Base-by-base conservation (phyloP, 2,113 vertebrate species). In the Podilymbus podiceps region DNA sequence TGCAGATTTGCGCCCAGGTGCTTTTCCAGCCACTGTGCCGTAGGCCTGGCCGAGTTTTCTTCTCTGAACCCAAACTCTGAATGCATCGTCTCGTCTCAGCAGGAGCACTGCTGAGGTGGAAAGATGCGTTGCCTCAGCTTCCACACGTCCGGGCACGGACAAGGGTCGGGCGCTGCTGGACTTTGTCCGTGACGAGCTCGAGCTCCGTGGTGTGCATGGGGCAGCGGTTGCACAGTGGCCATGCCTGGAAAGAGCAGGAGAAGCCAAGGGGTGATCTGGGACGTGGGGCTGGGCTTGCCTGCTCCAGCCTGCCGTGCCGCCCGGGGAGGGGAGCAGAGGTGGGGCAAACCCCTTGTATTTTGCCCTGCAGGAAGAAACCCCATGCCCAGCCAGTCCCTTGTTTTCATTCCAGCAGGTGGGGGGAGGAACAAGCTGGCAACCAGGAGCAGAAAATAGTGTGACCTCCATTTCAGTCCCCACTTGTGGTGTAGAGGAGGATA, bases 121-220 rank as follows among this genome's bases (percentile, higher is more conserved):
- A 73, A 15, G 69, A 59, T 38, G 60, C 14, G 21, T 60, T 91
- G 96, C 68, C 56, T 89, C 83, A 67, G 21, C 42, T 77, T 93
- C 96, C 94, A 82, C 78, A 47, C 2, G 63, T 49, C 73, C 4
- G 2, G 30, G 75, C 23, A 7, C 2, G 90, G 62, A n/a, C 94
- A 96, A 91, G 97, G 98, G 89, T 96, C 66, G 7, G 49, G 50
- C 11, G 10, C 68, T n/a, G 52, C 49, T 66, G 97, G 94, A 91
- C 94, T 94, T 93, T 91, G 92, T 9, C 77, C 21, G 2, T 83
- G 22, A 5, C 4, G 6, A 90, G 63, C 4, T 8, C 2, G 20
- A 77, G 85, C 78, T 55, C 24, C 1, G 2, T 8, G 16, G 75
- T 38, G 63, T 28, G 63, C 59, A 2, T 7, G 6, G 40, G 62